phyloP scores from a whole-genome alignment of 2,888 invertebrate species.

The Lepidonotus clava region DNA sequence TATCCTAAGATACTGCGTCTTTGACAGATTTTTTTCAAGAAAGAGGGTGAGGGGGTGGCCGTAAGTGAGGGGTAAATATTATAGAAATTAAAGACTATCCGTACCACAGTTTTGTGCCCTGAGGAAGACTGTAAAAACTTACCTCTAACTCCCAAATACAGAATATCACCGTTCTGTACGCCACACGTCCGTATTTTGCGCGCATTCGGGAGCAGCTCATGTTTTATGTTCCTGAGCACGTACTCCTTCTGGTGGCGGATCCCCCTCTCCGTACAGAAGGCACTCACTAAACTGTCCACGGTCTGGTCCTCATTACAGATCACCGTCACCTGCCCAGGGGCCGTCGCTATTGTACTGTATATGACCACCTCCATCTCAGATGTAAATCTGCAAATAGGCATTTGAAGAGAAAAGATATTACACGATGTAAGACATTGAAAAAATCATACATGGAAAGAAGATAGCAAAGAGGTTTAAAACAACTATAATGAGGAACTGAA shows the following conservation, averaged over 20 bases:
- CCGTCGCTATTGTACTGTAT: conserved; percentile 49
- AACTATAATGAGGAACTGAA: too few relatives aligned
- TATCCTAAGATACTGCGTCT: too few relatives aligned
- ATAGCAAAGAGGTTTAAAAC: too few relatives aligned
- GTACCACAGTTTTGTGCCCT: too few relatives aligned
- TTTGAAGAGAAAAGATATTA: too few relatives aligned
- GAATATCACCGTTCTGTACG: conserved; percentile 73
- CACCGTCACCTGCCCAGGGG: conserved; percentile 52
- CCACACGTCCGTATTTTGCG: conserved; percentile 69
- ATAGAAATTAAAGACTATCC: too few relatives aligned
- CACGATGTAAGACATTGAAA: too few relatives aligned
- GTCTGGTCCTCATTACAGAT: conserved; percentile 50
- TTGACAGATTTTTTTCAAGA: too few relatives aligned
- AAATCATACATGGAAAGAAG: too few relatives aligned
- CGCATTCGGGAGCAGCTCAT: conserved; percentile 70
- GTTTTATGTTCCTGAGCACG: conserved; percentile 69
- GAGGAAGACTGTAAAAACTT: too few relatives aligned
- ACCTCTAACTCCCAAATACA: conserved; percentile 74
- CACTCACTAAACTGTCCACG: conserved; percentile 57
- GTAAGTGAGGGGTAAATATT: too few relatives aligned
- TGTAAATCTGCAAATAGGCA: not conserved
- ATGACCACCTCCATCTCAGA: conserved; percentile 43
- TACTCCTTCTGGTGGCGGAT: conserved; percentile 54
- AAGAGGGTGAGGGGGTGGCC: too few relatives aligned
- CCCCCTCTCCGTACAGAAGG: conserved; percentile 57